Evolutionary conservation across 2,113 vertebrate genomes (phyloP), one percentile per base, ranked within the genome.

Genomic region (Genyomyrus donnyi): DNA sequence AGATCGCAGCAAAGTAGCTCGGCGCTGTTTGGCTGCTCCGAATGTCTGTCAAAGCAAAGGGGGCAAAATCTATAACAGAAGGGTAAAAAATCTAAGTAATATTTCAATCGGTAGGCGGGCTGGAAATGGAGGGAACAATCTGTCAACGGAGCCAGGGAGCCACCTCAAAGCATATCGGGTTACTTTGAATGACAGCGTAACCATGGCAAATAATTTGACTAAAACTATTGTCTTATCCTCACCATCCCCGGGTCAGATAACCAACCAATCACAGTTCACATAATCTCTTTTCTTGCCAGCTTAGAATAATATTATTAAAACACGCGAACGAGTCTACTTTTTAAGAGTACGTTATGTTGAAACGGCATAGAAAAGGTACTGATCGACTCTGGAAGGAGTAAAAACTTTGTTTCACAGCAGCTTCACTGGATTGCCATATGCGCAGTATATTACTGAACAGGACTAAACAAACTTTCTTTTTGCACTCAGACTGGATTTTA

Each of bases 171-270:
- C 95, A 92, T 96, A 97, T 99, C 98, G 90, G 96, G 97, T 99
- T 99, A 96, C 98, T 91, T 94, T 99, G 98, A 99, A 95, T 98
- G 98, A 98, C 98, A 97, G 97, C 96, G 98, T 99, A 96, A 96
- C 98, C 98, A 99, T 99, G 98, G 97, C 96, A 96, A 98, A 98
- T 98, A 97, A 99, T 99, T 99, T 98, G 97, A 97, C 97, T 98
- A 96, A 96, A 97, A 97, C 97, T 97, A 98, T 99, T 99, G 98
- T 99, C 97, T 99, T 97, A 96, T 98, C 96, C 97, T 96, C 97
- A 94, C 97, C 97, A 96, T 97, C 97, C 97, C 96, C 95, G 97
- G 98, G 98, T 99, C 98, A 97, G 96, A 97, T 99, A 98, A 97
- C 98, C 96, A 95, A 97, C 98, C 98, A 99, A 99, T 99, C 98